Percentiles rank a stretch among this genome's conserved stretches.
Conservation (phyloP, 2,888 invertebrate genomes). For the Acrocyrtus sp. region DNA sequence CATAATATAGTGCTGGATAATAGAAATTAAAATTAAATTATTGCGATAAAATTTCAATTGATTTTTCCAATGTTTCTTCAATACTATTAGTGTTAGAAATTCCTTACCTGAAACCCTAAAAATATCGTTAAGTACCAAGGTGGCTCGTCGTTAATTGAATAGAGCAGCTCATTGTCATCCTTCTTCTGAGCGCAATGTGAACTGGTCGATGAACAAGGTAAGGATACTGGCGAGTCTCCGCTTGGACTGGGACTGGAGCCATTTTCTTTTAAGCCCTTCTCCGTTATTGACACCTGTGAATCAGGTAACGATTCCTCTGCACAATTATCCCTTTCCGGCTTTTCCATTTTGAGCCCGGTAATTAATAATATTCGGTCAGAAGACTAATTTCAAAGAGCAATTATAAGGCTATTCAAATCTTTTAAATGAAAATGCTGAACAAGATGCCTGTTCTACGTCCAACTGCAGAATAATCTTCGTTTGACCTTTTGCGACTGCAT, state of each 20-base stretch:
- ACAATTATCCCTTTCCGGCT: constrained; percentile 9
- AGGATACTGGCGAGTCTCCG: neutral
- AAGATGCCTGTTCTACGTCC: too few species aligned
- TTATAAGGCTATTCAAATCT: too few species aligned
- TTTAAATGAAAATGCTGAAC: too few species aligned
- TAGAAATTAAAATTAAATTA: too few species aligned
- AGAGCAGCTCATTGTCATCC: constrained; percentile 65
- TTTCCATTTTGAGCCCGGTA: too few species aligned
- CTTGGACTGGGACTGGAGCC: too few species aligned
- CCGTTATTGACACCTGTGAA: constrained; percentile 15
- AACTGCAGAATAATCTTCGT: too few species aligned
- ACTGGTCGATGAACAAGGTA: constrained; percentile 14
- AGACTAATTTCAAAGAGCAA: too few species aligned
- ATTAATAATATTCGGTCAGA: too few species aligned
- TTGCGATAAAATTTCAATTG: too few species aligned
- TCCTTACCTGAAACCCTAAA: constrained; percentile 80
- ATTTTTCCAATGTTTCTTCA: too few species aligned
- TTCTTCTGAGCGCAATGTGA: constrained; percentile 10
- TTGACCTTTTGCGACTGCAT: too few species aligned
- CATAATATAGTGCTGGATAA: constrained; percentile 78
- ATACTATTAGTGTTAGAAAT: constrained; percentile 2
- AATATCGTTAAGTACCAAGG: constrained; percentile 86
- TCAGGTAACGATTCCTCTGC: constrained; percentile 16
- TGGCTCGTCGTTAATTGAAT: constrained; percentile 82
- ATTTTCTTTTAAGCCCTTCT: neutral